Evolutionary conservation across 2,888 invertebrate genomes (phyloP).

Genomic region (Eretmocerus hayati): DNA sequence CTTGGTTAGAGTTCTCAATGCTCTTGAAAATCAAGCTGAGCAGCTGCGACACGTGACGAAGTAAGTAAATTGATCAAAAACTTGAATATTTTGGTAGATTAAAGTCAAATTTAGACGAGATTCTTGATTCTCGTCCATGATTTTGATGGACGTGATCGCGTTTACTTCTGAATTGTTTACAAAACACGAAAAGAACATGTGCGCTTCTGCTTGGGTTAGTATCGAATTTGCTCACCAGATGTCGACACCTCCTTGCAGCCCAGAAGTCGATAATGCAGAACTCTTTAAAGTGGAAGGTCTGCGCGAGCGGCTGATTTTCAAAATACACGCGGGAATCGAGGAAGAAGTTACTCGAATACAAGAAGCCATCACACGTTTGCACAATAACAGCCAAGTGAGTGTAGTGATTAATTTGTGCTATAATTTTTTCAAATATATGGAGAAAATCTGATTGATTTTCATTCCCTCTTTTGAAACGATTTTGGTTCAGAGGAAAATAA

Average conservation of each 20-base stretch:
- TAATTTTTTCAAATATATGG: no score
- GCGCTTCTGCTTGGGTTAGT: no score
- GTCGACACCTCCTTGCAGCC: slow-evolving; percentile 27
- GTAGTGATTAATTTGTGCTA: no score
- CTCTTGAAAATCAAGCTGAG: slow-evolving; percentile 32
- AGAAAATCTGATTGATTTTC: no score
- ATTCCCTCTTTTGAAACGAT: no score
- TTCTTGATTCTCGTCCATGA: not conserved
- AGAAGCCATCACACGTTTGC: slow-evolving; percentile 25
- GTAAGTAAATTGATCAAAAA: slow-evolving; percentile 22
- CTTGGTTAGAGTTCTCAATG: slow-evolving; percentile 23
- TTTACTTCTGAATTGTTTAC: no score
- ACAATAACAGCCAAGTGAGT: slow-evolving; percentile 32
- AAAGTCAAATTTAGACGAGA: not conserved
- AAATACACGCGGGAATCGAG: slow-evolving; percentile 35
- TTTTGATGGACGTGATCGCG: no score
- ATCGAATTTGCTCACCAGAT: slow-evolving; percentile 1
- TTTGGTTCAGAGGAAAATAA: no score
- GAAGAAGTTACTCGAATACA: slow-evolving; percentile 28
- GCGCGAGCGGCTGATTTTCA: slow-evolving; percentile 32
- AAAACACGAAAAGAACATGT: no score
- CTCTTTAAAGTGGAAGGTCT: slow-evolving; percentile 26
- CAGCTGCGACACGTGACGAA: slow-evolving; percentile 32
- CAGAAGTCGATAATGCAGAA: slow-evolving; percentile 30
- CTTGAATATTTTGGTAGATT: slow-evolving; percentile 1